phyloP scores from a whole-genome alignment of 2,797 vertebrate genomes.

The Leptodactylus fallax region DNA sequence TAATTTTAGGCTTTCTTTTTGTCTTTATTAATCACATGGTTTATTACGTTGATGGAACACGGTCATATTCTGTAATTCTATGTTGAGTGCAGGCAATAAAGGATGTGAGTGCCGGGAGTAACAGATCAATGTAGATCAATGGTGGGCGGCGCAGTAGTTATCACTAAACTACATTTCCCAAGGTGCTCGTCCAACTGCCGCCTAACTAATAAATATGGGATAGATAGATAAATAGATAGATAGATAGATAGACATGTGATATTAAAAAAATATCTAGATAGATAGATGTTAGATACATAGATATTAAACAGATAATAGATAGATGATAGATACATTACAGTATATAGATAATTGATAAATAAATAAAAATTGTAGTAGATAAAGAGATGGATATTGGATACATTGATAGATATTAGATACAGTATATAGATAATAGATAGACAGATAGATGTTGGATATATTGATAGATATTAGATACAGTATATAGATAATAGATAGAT shows the following conservation, averaged over 20 bases:
- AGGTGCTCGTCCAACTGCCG: not conserved
- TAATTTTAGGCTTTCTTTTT: not conserved
- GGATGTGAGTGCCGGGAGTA: slow-evolving; percentile 15
- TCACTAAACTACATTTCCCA: slow-evolving; percentile 28
- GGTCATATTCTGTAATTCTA: slow-evolving; percentile 30
- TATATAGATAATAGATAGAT: not conserved
- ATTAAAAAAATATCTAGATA: slow-evolving; percentile 2
- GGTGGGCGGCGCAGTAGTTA: slow-evolving; percentile 23
- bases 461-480: not conserved
- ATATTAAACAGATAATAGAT: not conserved
- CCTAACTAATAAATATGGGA: not conserved
- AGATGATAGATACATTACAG: not conserved
- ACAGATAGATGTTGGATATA: not conserved
- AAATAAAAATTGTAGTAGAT: not conserved
- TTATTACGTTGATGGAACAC: slow-evolving; percentile 10
- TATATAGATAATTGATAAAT: not conserved
- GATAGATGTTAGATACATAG: not conserved
- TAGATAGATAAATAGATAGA: slow-evolving; percentile 1
- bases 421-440: not conserved
- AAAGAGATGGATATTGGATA: not conserved
- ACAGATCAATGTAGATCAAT: slow-evolving; percentile 33
- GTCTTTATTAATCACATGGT: slow-evolving; percentile 22
- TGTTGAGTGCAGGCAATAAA: slow-evolving; percentile 26
- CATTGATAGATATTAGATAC: not conserved
- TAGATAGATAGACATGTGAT: slow-evolving; percentile 1